Evolutionary conservation across 2,113 vertebrate species (phyloP), one percentile per base, ranked within the genome.

Genomic region (Tiliqua scincoides): DNA sequence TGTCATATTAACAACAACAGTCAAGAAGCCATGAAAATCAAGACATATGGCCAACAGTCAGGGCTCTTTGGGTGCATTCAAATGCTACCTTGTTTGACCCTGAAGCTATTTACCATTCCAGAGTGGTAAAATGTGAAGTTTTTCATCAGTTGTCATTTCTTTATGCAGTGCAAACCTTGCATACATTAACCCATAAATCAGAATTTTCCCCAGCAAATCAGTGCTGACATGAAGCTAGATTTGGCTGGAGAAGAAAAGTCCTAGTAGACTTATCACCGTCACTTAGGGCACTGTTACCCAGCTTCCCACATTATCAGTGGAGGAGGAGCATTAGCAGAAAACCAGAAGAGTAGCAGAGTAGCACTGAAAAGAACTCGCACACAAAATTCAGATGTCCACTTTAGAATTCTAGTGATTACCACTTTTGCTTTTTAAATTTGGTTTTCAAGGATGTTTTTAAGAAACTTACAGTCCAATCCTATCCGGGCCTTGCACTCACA

Each of bases 141-240:
- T 79, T 79, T 79, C 84, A 63, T 80, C 77, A 74, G 23, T 23
- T 74, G 59, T 54, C 78, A 81, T 71, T 74, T 73, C 61, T 25
- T 48, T 59, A 73, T 65, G 54, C 68, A 65, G 61, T 27, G 65
- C 17, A 61, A 54, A 65, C 32, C n/a, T 73, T 73, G 43, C 32
- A 54, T 15, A 74, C 80, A 37, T n/a, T 8, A 74, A 65, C 37
- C 3, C 40, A 80, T n/a, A 74, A 73, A 54, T 86, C 37, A 72
- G 8, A 57, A 74, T 32, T n/a, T 9, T 52, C 74, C 70, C 40
- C 40, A 73, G 35, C 43, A 74, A 74, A 81, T 86, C 43, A 73
- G 25, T 37, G n/a, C 32, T 54, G 70, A 74, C 61, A 63, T 37
- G 15, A 18, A 43, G 27, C 59, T 83, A 74, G 59, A 63, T 8